Base-by-base conservation (phyloP, 2,888 invertebrate genomes). In the Zaprionus bogoriensis region DNA sequence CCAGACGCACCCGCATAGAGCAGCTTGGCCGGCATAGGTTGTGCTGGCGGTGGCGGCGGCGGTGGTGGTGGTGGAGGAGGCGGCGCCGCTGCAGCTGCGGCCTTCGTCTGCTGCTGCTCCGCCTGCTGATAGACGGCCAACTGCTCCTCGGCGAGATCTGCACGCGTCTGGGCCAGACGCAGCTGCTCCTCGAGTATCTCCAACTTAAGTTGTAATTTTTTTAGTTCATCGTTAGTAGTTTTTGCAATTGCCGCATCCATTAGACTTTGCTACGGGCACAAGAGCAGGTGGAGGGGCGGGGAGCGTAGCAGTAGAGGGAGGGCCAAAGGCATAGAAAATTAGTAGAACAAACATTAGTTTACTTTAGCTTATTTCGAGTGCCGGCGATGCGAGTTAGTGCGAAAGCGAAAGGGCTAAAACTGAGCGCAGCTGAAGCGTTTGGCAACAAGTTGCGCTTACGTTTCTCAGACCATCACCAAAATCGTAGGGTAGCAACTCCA, bases 101-200 rank as follows among this genome's bases (percentile, higher is more conserved):
- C 19, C n/a, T n/a, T n/a, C n/a, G n/a, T n/a, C 25, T 68, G 57
- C 41, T 54, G 47, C n/a, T 60, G 51, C 47, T 74, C 67, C 48
- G 67, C 45, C 67, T 68, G 82, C 62, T 87, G 87, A 62, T 79
- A 88, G 27, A 67, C 88, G 60, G 90, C 87, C 59, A 91, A 88
- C 52, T 91, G 90, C 61, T 89, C 89, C 86, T 93, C 93, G 46
- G 93, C 93, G 42, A 89, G 89, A 70, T 92, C 92, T 28, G 93
- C 93, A 57, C 93, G 90, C 55, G 92, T 89, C 45, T 91, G 77
- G 6, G 92, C 92, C 68, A 91, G 89, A 38, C 91, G 91, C 59
- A 93, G 87, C 69, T 93, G 92, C 30, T 92, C 92, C 84, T 93
- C 93, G 4, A 92, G 91, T 46, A 93, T 89, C 76, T 92, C 92